These are phyloP conservation scores for Schizothorax lantsangensis DNA, from an alignment of 2,797 vertebrate species.

Conservation along the genomic window DNA sequence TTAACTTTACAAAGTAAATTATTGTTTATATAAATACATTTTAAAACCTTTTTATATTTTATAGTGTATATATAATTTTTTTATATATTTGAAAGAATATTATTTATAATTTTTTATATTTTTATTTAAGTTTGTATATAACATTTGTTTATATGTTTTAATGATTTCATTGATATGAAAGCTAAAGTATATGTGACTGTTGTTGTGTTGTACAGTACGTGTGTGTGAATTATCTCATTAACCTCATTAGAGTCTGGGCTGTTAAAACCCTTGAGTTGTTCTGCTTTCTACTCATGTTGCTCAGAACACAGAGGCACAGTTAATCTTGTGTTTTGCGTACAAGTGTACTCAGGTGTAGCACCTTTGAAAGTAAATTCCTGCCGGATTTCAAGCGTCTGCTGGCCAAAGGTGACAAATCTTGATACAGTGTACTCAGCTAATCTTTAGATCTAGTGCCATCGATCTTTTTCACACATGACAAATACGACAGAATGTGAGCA, in stretches of 20 bases:
- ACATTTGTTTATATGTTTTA: neutral
- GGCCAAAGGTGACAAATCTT: constrained; percentile 40
- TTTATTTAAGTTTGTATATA: neutral
- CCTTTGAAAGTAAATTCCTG: constrained; percentile 46
- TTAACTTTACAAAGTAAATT: neutral
- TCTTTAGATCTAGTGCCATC: constrained; percentile 56
- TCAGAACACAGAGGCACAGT: neutral
- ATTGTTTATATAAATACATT: neutral
- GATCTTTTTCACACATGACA: constrained; percentile 59
- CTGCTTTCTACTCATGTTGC: neutral
- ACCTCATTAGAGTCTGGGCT: neutral
- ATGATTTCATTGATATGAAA: neutral
- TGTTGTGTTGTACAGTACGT: neutral
- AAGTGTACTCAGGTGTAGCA: constrained; percentile 47
- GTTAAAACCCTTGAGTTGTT: neutral
- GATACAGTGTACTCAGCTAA: constrained; percentile 65
- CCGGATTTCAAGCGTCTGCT: constrained; percentile 51
- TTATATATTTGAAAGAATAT: neutral
- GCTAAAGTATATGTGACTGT: neutral
- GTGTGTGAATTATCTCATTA: neutral
- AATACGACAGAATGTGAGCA: constrained; percentile 8
- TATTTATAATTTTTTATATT: neutral
- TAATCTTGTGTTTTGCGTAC: constrained; percentile 41
- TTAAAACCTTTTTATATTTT: neutral
- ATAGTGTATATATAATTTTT: neutral